phyloP scores from a whole-genome alignment of 2,797 vertebrate species.

The Amblyraja radiata region DNA sequence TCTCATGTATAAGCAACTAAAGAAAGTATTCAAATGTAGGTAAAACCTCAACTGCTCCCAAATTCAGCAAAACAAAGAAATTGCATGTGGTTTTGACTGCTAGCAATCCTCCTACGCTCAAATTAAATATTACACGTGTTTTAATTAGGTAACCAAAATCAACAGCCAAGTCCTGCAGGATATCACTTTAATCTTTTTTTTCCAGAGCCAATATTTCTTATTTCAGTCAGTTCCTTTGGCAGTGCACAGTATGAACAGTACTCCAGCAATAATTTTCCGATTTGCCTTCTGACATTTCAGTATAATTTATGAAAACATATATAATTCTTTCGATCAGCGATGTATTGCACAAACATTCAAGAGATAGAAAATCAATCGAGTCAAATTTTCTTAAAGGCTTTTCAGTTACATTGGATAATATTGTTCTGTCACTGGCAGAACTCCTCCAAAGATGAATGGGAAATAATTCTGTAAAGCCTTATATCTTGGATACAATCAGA shows the following conservation, averaged over 20 bases:
- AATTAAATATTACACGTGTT: not conserved
- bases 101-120: not conserved
- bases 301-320: slow-evolving; percentile 15
- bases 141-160: slow-evolving; percentile 16
- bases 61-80: not conserved
- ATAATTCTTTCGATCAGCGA: not conserved
- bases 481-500: not conserved
- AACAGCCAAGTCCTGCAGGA: not conserved
- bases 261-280: not conserved
- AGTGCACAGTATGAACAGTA: not conserved
- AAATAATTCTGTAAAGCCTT: not conserved
- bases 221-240: not conserved
- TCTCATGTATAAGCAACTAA: not conserved
- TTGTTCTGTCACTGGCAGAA: not conserved
- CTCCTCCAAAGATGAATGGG: not conserved
- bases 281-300: slow-evolving; percentile 22
- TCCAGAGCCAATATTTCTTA: not conserved
- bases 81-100: not conserved
- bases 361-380: slow-evolving; percentile 25
- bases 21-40: not conserved
- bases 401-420: slow-evolving; percentile 30
- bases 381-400: slow-evolving; percentile 9
- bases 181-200: slow-evolving; percentile 25
- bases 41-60: not conserved
- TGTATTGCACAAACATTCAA: not conserved